Evolutionary conservation across 1,140 invertebrate species (phyloP).

Genomic region (Pectinophora gossypiella): DNA sequence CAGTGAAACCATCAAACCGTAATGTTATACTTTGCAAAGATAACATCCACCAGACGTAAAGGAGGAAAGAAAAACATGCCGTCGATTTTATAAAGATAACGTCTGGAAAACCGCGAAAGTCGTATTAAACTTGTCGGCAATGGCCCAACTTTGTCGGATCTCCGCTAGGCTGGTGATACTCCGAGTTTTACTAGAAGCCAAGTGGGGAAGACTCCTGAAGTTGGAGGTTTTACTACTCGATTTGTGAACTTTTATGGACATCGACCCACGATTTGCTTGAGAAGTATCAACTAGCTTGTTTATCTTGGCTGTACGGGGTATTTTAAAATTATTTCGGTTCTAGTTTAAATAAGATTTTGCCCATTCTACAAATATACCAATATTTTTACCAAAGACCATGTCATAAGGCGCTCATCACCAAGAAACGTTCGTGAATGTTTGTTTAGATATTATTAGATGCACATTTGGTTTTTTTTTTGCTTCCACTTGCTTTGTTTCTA

Average conservation of each 20-base stretch:
- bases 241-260: slow-evolving; percentile 46
- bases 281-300: neutral
- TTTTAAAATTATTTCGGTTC: neutral
- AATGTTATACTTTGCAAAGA: slow-evolving; percentile 10
- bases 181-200: slow-evolving; percentile 27
- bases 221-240: slow-evolving; percentile 42
- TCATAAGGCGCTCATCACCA: too few relatives aligned
- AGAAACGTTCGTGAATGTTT: too few relatives aligned
- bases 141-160: slow-evolving; percentile 31
- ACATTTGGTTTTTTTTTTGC: too few relatives aligned
- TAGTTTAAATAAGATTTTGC: neutral
- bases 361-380: too few relatives aligned
- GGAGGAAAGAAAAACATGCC: slow-evolving; percentile 26
- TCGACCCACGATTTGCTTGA: slow-evolving; percentile 20
- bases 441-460: too few relatives aligned
- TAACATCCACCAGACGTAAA: slow-evolving; percentile 7
- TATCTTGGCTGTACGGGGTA: neutral
- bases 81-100: slow-evolving; percentile 45
- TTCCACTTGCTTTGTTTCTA: too few relatives aligned
- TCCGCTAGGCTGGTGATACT: slow-evolving; percentile 33
- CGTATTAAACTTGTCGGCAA: slow-evolving; percentile 41
- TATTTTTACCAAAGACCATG: too few relatives aligned
- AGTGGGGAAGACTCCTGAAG: slow-evolving; percentile 20
- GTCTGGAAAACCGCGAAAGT: slow-evolving; percentile 35
- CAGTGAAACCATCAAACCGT: too few relatives aligned